phyloP scores from a whole-genome alignment of 1,140 invertebrate genomes.

The Cherax quadricarinatus region DNA sequence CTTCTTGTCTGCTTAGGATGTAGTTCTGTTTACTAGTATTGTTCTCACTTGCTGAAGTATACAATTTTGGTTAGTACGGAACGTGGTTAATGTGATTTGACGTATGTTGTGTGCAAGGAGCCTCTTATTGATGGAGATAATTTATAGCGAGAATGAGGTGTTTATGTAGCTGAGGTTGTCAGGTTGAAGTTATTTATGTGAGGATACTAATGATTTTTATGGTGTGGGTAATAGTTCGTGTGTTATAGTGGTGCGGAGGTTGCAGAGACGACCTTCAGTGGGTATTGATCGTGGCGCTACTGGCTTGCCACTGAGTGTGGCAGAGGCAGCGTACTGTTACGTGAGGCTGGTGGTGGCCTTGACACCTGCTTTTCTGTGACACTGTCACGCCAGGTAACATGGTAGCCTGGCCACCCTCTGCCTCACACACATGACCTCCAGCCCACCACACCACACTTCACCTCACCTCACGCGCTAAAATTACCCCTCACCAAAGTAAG shows the following conservation, averaged over 20 bases:
- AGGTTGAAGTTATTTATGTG: neutral
- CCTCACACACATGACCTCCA: neutral
- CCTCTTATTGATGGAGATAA: too few relatives aligned
- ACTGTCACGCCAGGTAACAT: too few relatives aligned
- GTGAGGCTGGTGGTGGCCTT: neutral
- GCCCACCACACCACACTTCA: too few relatives aligned
- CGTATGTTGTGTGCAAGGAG: too few relatives aligned
- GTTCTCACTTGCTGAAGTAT: too few relatives aligned
- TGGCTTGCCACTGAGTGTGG: constrained; percentile 28
- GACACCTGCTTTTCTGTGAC: neutral
- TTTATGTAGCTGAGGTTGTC: neutral
- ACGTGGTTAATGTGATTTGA: too few relatives aligned
- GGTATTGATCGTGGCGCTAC: constrained; percentile 47
- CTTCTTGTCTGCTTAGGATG: too few relatives aligned
- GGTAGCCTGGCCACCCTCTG: too few relatives aligned
- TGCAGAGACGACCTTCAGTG: neutral
- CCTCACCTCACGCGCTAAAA: neutral
- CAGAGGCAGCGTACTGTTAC: neutral
- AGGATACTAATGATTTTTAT: neutral
- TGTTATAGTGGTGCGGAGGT: neutral
- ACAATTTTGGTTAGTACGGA: too few relatives aligned
- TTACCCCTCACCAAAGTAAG: constrained; percentile 27
- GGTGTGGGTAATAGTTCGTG: neutral
- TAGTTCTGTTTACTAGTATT: too few relatives aligned
- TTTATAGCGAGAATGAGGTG: neutral